phyloP scores from a whole-genome alignment of 1,140 invertebrate species.

The Apolygus lucorum region DNA sequence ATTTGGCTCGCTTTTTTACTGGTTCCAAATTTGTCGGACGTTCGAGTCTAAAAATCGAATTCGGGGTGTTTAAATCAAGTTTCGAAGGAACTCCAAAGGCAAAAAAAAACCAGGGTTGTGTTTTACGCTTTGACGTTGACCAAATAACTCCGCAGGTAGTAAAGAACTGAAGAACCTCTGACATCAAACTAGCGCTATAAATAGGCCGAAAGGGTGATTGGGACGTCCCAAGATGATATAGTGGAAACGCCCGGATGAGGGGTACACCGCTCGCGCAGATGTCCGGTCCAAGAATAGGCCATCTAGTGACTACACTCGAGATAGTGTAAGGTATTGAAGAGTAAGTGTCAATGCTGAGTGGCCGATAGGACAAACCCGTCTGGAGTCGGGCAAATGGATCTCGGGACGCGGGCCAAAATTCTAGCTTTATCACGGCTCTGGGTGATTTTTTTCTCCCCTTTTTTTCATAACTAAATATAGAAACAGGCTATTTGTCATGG shows the following conservation, averaged over 20 bases:
- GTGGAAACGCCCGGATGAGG: not conserved
- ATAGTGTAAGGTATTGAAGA: not conserved
- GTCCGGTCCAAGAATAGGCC: not conserved
- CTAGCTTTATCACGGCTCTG: too few relatives aligned
- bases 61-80: too few relatives aligned
- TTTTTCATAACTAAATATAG: not conserved
- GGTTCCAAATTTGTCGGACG: not conserved
- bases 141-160: not conserved
- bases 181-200: not conserved
- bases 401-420: not conserved
- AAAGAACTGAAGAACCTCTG: not conserved
- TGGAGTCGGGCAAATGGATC: not conserved
- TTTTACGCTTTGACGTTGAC: not conserved
- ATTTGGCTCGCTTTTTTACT: not conserved
- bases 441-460: not conserved
- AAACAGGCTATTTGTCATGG: not conserved
- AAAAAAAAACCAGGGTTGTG: not conserved
- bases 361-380: not conserved
- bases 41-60: too few relatives aligned
- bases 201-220: not conserved
- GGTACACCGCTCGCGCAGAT: not conserved
- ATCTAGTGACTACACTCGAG: not conserved
- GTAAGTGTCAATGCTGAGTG: not conserved
- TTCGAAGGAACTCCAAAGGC: too few relatives aligned
- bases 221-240: not conserved